Evolutionary conservation across 2,113 vertebrate genomes (phyloP).

Genomic region (Pogonocichla stellata): DNA sequence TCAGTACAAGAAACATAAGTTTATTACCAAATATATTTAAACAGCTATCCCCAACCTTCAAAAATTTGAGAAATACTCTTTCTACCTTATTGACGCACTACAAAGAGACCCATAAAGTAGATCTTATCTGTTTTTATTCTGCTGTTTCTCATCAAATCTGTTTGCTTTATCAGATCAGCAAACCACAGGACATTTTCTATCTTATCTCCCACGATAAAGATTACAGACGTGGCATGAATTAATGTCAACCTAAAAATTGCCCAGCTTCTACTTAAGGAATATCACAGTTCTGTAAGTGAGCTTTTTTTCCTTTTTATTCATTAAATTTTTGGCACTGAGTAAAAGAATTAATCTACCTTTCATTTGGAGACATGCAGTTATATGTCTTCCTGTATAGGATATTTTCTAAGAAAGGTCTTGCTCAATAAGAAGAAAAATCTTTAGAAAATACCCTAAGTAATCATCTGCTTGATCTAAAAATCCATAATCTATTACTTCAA

Average conservation of each 20-base stretch:
- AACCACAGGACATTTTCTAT: constrained; percentile 3
- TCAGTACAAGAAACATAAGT: background rate
- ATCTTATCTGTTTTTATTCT: constrained; percentile 35
- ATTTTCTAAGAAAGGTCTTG: background rate
- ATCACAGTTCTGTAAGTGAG: background rate
- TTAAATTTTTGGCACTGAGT: background rate
- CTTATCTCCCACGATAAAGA: constrained; percentile 29
- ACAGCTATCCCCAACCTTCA: background rate
- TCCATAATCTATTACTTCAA: background rate
- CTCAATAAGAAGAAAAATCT: background rate
- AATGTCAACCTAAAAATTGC: background rate
- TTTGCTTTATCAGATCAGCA: constrained; percentile 2
- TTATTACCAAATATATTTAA: background rate
- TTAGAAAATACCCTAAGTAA: background rate
- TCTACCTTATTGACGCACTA: background rate
- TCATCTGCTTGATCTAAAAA: background rate
- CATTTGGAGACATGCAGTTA: background rate
- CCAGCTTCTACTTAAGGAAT: background rate
- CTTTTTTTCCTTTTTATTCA: accelerated
- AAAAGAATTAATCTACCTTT: background rate
- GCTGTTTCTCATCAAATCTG: constrained; percentile 21
- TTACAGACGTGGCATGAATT: background rate
- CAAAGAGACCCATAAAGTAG: background rate
- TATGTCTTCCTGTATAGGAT: background rate
- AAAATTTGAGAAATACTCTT: background rate